Evolutionary conservation across 2,888 invertebrate species (phyloP), one percentile per base, ranked within the genome.

Genomic region (Eilema sororculum): DNA sequence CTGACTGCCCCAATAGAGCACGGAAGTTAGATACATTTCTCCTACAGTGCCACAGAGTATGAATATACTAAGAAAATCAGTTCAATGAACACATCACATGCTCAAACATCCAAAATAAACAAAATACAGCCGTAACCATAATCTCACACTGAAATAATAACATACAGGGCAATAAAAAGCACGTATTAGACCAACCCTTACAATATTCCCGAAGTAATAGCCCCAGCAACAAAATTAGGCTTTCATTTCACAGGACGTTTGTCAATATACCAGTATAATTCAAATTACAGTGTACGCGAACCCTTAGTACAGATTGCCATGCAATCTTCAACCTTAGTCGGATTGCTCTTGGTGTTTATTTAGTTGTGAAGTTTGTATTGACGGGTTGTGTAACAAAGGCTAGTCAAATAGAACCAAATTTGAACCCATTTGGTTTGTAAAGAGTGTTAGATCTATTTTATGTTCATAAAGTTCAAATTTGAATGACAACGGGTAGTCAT

Each of bases 161-260:
- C 63, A 16, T 30, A 68, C 58, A 59, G 24, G 25, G 57, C 24
- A 71, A 68, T 68, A 65, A 33, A 68, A 65, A 60, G 41, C 58
- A 60, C 65, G 60, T 28, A 68, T 65, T 30, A 46, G 22, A 64
- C 59, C 37, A n/a, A 41, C 59, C 68, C 73, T 69, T 67, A 68
- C 72, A 75, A 66, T 72, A 78, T 73, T 73, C 74, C 71, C 68
- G 69, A 78, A 76, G 70, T 87, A 88, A 88, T 88, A 86, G 82
- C 79, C 84, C 82, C 41, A 25, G 84, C 89, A 90, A 90, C 89
- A 85, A 89, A 90, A 89, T 90, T 89, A 90, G 85, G 80, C 78
- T 86, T 87, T 86, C 80, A 89, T 90, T 90, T 87, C 84, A 86
- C 88, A 89, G 85, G 82, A 84, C 79, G 84, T 84, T 85, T 84